Base-by-base conservation (phyloP, 2,888 invertebrate genomes). In the Drosophila formosana region DNA sequence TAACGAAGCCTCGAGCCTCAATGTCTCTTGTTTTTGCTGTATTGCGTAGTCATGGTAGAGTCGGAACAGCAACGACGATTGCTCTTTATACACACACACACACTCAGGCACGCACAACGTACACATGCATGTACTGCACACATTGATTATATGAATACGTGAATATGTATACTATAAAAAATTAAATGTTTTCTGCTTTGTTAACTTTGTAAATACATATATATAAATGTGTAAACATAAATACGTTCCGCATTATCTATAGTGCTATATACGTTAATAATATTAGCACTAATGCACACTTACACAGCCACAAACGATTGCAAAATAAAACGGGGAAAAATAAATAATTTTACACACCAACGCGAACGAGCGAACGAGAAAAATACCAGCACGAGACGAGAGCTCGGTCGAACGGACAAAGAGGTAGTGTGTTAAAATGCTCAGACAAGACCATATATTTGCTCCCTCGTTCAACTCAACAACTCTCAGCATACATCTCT, bases 1-100 rank as follows among this genome's bases (percentile, higher is more conserved):
- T 73, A 78, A 73, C 67, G 46, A 56, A 60, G 52, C 60, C 60
- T 77, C 63, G 67, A 55, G 55, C 63, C 63, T 46, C 52, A 49
- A 34, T 75, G 63, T 57, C 74, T 84, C 77, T 85, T 85, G 88
- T 88, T 85, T 82, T 85, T 88, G 74, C 86, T 80, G 37, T 37
- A 83, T 86, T 83, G 88, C 83, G 83, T 83, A 88, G 83, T 88
- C 83, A 88, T 83, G 83, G 86, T 73, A 78, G 83, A 78, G 83
- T 75, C 72, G 69, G 62, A 75, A 85, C 88, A 74, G 85, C 68
- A 67, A 70, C 74, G 74, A 67, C 71, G 74, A 79, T 63, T 82
- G 77, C 82, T 88, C 85, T 84, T 85, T 75, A 66, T 52, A 65
- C 61, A 76, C 68, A 64, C 70, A 65, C 66, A 67, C 62, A 63